A percentile compares a stretch with the other conserved stretches of the same genome.
These are phyloP conservation scores for Haliclystus octoradiatus DNA, from an alignment of 30 jellyfish, hydroid and myxozoan genomes.

Conservation along the genomic window DNA sequence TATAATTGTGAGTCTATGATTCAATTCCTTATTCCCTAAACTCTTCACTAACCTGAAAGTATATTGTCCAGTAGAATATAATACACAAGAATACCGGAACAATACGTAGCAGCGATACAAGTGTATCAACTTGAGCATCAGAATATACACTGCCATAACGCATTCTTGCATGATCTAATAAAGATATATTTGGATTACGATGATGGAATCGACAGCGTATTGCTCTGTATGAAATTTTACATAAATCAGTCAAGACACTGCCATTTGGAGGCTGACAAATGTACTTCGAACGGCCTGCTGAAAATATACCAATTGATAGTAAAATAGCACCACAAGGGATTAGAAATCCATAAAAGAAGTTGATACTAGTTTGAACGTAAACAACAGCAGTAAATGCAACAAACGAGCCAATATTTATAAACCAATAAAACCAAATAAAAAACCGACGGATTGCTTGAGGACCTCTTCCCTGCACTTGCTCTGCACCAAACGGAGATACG, in stretches of 20 bases:
- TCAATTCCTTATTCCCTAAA: too few relatives aligned
- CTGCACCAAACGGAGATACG: conserved; percentile 87
- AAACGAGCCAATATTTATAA: conserved; percentile 73
- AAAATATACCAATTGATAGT: conserved; percentile 21
- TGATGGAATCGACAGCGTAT: conserved; percentile 15
- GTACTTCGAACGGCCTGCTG: conserved; percentile 35
- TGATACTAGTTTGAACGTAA: conserved; percentile 30
- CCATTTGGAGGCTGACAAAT: conserved; percentile 68
- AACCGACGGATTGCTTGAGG: conserved; percentile 57
- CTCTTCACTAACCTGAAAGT: conserved; percentile 84
- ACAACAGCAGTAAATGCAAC: conserved; percentile 67
- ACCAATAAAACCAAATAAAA: conserved; percentile 88
- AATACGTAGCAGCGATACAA: conserved; percentile 35
- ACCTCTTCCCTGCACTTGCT: conserved; percentile 60
- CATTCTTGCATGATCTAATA: conserved; percentile 70
- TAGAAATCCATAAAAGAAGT: conserved; percentile 65
- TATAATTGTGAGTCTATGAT: too few relatives aligned
- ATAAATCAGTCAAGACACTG: conserved; percentile 45
- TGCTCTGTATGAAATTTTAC: conserved; percentile 42
- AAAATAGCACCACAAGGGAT: conserved; percentile 39
- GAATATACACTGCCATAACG: conserved; percentile 67
- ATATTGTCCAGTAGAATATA: conserved; percentile 65
- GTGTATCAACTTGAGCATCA: conserved; percentile 74
- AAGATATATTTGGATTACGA: conserved; percentile 12
- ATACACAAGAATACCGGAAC: conserved; percentile 34